Evolutionary conservation across 2,797 vertebrate genomes (phyloP), one percentile per base, ranked within the genome.

Genomic region (Sphenodon punctatus): DNA sequence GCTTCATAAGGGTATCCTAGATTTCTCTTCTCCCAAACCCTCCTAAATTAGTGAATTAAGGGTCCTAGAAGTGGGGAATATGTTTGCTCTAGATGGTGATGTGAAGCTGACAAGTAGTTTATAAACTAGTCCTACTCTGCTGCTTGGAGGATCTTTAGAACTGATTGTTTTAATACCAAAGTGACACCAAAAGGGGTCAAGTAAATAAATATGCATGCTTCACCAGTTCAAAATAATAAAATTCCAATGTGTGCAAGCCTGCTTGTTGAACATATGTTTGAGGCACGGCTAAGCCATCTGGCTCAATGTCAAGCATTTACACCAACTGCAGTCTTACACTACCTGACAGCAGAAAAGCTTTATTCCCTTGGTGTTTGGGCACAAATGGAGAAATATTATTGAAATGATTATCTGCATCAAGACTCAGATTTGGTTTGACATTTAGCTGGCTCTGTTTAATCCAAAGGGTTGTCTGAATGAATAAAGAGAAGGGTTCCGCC

Each of bases 311-410:
- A 99, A 99, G 97, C 97, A 97, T 98, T 98, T 98, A 97, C 97
- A 98, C 98, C 98, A 98, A 99, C 97, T 97, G 97, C 97, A 97
- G 97, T 96, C 98, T 98, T 98, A 98, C 96, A 96, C 97, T 99
- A 99, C 98, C 98, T 99, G 98, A 99, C 98, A 98, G 98, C 96
- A 97, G 97, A 97, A 98, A 98, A 98, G 98, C 97, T 97, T 97
- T 98, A 99, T 99, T 99, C 98, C 99, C 98, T 94, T 95, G 97
- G 97, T 97, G 97, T 98, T 95, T 96, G 96, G 98, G 97, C 98
- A 99, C 98, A 99, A 99, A 99, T 99, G 98, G 98, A 99, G 98
- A 99, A 99, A 99, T 99, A 99, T 99, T 99, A 99, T 99, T 99
- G 98, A 99, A 99, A 99, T 99, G 98, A 99, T 99, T 99, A 99